Evolutionary conservation across 2,113 vertebrate genomes (phyloP).

Genomic region (Puntigrus tetrazona): DNA sequence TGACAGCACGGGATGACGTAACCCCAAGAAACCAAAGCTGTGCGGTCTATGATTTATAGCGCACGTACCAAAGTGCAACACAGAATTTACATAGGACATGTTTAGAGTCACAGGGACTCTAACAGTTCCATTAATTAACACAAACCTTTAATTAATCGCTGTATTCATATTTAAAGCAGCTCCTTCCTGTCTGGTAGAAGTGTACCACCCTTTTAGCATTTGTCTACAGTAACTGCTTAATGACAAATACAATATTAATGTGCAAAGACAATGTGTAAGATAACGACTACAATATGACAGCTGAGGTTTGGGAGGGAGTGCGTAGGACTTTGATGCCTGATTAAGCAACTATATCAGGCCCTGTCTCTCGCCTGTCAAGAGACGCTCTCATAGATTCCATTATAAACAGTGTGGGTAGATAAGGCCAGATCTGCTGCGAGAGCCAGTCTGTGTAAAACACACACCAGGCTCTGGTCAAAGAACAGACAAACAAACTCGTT

Average conservation of each 20-base stretch:
- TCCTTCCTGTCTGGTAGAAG: background rate
- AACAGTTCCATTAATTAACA: background rate
- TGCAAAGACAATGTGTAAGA: slow-evolving; percentile 32
- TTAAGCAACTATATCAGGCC: slow-evolving; percentile 36
- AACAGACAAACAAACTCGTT: background rate
- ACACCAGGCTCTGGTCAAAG: background rate
- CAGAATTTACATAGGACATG: slow-evolving; percentile 21
- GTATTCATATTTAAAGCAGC: slow-evolving; percentile 6
- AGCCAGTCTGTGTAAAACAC: background rate
- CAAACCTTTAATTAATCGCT: background rate
- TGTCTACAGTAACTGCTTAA: slow-evolving; percentile 12
- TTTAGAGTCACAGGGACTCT: background rate
- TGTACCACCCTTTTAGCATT: slow-evolving; percentile 1
- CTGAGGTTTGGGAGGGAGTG: slow-evolving; percentile 11
- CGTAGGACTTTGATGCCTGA: slow-evolving; percentile 36
- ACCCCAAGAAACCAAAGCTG: slow-evolving; percentile 37
- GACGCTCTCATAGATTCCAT: slow-evolving; percentile 21
- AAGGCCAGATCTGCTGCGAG: slow-evolving; percentile 15
- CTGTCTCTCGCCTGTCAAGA: slow-evolving; percentile 37
- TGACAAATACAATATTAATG: slow-evolving; percentile 26
- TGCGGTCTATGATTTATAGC: slow-evolving; percentile 32
- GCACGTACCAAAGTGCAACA: slow-evolving; percentile 25
- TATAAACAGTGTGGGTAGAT: slow-evolving; percentile 39
- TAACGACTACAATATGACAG: slow-evolving; percentile 32
- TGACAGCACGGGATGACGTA: slow-evolving; percentile 51